A percentile compares a stretch with the other conserved stretches of the same genome.
Conservation (phyloP, 2,888 invertebrate species). For the Polymixis lichenea region DNA sequence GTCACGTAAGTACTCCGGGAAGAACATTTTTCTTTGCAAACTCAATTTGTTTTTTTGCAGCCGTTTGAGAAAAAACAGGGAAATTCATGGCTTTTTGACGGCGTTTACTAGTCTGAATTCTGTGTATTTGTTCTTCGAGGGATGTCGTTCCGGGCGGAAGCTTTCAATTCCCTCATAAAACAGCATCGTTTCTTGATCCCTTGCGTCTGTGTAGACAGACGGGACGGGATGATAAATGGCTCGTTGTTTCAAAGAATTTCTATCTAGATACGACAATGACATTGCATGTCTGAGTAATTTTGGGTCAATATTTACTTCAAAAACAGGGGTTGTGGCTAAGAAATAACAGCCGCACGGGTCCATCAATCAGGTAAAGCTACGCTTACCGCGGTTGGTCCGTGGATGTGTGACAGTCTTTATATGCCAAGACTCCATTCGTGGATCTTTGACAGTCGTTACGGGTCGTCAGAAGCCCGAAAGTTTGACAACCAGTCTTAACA, state of each 20-base stretch:
- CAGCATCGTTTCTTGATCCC: slow-evolving; percentile 46
- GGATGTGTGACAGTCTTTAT: too few species aligned
- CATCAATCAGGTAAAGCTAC: too few species aligned
- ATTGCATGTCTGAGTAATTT: background rate
- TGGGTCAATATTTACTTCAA: background rate
- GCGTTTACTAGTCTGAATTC: slow-evolving; percentile 34
- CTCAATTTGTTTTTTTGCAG: slow-evolving; percentile 52
- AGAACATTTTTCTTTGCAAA: slow-evolving; percentile 53
- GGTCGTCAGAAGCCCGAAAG: too few species aligned
- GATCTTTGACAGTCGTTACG: too few species aligned
- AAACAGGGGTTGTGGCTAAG: too few species aligned
- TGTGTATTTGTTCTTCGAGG: slow-evolving; percentile 22
- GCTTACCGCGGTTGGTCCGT: too few species aligned
- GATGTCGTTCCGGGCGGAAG: slow-evolving; percentile 43
- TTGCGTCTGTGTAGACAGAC: slow-evolving; percentile 32
- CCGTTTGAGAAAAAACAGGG: slow-evolving; percentile 29
- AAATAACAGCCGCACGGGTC: too few species aligned
- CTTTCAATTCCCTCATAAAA: slow-evolving; percentile 56
- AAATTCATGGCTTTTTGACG: slow-evolving; percentile 42
- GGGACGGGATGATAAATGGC: slow-evolving; percentile 31
- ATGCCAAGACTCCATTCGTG: too few species aligned
- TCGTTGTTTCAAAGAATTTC: background rate
- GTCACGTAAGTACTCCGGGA: slow-evolving; percentile 64
- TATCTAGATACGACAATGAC: background rate
- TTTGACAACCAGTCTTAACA: too few species aligned